Base-by-base conservation (phyloP, 2,888 invertebrate genomes). In the Pocota personata region DNA sequence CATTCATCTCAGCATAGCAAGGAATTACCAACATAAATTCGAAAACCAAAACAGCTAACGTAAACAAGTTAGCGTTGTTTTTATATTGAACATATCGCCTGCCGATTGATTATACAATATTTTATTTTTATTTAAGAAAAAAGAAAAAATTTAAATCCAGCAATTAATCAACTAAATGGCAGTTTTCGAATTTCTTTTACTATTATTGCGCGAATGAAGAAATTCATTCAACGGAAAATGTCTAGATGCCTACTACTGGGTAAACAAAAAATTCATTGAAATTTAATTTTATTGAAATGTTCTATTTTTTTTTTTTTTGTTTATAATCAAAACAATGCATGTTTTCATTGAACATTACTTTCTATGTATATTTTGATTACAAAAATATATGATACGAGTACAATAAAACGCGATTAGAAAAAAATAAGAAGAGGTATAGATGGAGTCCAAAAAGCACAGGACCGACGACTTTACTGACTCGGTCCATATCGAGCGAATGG, bases 91-190 rank as follows among this genome's bases (percentile, higher is more conserved):
- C 50, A 50, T 50, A 24, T 50, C 50, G 12, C 50, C 21, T 12
- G n/a, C 21, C 12, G 50, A 24, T 24, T 50, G 24, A 50, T 50
- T 21, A 24, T 24, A 50, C 50, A 50, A 24, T 50, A 50, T 16
- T 43, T 43, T 43, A 43, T 7, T 43, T 43, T 43, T 43, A 50
- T 24, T 43, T 43, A 43, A 43, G 8, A 16, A 43, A 43, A 43
- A 7, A 3, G 7, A 19, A 16, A 16, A 8, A 43, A 32, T 16
- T n/a, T 0, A 57, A 32, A 57, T 16, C 43, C 0, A 19, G 24
- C 14, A 57, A 57, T 57, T 57, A 57, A 57, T 57, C 32, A 57
- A 32, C 10, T 32, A 32, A 57, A 57, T 57, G 32, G 32, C 55
- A 32, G 32, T 10, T 32, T 57, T n/a, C 30, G 27, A 5, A 14